phyloP scores from a whole-genome alignment of 2,797 vertebrate genomes.

The Spinibarbus caldwelli region DNA sequence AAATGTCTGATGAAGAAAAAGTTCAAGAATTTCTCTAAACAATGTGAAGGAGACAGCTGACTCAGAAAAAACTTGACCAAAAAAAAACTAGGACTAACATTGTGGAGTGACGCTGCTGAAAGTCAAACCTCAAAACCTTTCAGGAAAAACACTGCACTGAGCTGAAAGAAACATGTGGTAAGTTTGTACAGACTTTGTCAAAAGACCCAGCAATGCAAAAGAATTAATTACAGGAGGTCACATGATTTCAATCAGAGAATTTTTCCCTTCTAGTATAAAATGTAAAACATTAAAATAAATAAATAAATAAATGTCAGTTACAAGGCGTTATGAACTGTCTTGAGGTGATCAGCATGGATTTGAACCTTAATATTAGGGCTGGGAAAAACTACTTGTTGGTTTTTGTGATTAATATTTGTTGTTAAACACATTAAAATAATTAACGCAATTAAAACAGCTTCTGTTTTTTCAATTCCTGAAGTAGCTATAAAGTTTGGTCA shows the following conservation, averaged over 20 bases:
- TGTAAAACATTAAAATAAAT: too few relatives aligned
- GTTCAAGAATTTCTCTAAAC: not conserved
- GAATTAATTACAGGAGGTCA: not conserved
- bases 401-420: not conserved
- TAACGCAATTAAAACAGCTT: not conserved
- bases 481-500: not conserved
- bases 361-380: not conserved
- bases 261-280: not conserved
- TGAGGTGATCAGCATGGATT: not conserved
- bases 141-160: constrained; percentile 5
- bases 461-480: too few relatives aligned
- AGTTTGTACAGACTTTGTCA: not conserved
- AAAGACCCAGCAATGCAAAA: not conserved
- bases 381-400: not conserved
- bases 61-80: not conserved
- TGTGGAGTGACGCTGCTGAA: not conserved
- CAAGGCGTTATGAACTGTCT: not conserved
- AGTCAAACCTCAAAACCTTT: not conserved
- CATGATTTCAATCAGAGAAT: not conserved
- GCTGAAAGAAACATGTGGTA: not conserved
- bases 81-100: not conserved
- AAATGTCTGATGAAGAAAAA: not conserved
- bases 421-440: not conserved
- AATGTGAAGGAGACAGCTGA: constrained; percentile 14
- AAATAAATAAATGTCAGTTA: too few relatives aligned